Evolutionary conservation across 2,797 vertebrate species (phyloP).

Genomic region (Dallia pectoralis): DNA sequence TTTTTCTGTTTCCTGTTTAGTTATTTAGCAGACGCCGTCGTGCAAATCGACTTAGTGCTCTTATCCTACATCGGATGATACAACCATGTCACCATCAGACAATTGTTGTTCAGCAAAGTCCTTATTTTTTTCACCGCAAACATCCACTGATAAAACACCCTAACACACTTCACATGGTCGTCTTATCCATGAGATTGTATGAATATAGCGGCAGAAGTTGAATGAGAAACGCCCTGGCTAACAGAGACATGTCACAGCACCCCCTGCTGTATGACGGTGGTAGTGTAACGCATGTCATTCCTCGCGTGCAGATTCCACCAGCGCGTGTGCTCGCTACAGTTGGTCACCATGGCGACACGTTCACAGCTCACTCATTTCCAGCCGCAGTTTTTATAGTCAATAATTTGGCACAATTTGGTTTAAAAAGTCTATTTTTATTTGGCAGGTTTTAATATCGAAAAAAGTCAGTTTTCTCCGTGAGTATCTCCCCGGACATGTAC

Average conservation of each 20-base stretch:
- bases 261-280: constrained; percentile 37
- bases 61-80: no score
- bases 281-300: constrained; percentile 8
- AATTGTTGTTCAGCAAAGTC: no score
- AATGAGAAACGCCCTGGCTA: neutral
- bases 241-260: constrained; percentile 15
- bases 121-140: neutral
- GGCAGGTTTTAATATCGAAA: neutral
- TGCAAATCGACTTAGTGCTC: no score
- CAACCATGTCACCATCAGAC: no score
- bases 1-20: no score
- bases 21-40: no score
- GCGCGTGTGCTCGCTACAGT: neutral
- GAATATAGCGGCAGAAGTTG: neutral
- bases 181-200: neutral
- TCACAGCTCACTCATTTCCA: constrained; percentile 11
- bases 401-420: neutral
- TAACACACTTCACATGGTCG: neutral
- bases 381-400: constrained; percentile 2
- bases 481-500: neutral
- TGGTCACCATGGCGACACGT: constrained; percentile 23
- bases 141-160: neutral
- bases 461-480: neutral
- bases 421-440: neutral
- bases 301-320: neutral